Evolutionary conservation across 1,140 invertebrate species (phyloP), one percentile per base, ranked within the genome.

Genomic region (Muscidifurax raptorellus): DNA sequence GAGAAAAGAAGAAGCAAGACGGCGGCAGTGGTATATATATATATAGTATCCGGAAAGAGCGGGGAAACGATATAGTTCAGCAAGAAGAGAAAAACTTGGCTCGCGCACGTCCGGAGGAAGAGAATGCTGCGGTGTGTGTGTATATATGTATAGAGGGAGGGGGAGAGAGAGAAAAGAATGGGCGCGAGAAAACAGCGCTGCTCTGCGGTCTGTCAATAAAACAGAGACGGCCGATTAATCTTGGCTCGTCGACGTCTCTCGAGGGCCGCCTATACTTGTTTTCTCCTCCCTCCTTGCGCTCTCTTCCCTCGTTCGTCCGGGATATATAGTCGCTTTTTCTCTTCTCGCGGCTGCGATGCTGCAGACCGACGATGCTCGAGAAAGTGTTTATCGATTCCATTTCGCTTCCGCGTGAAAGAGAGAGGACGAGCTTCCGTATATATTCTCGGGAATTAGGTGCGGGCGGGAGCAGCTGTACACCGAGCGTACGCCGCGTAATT

Each of bases 141-240:
- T n/a, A n/a, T n/a, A n/a, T n/a, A n/a, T n/a, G n/a, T n/a, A n/a
- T n/a, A n/a, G n/a, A 22, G 13, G 52, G 10, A 28, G 25, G 52
- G 25, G 59, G 28, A 10, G 47, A 52, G 47, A 4, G 47, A 18
- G 22, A 15, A 59, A 44, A 28, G 64, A 27, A 36, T 10, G 30
- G 40, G 47, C 15, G 22, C 44, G 40, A 47, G 69, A 59, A 69
- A 69, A 27, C n/a, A 71, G 22, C 27, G n/a, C 12, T 40, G 67
- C 74, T 67, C 18, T 76, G 82, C 27, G 75, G 64, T 83, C 74
- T 71, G 64, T 78, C 82, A 69, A 83, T 83, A 78, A 71, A 83
- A 83, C 74, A 77, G 66, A 78, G 82, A 77, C 36, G 25, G 75
- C n/a, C 82, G 82, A 83, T 83, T 77, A 83, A 83, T 83, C 82